Evolutionary conservation across 2,888 invertebrate species (phyloP), one percentile per base, ranked within the genome.

Genomic region (Drosophila yooni): DNA sequence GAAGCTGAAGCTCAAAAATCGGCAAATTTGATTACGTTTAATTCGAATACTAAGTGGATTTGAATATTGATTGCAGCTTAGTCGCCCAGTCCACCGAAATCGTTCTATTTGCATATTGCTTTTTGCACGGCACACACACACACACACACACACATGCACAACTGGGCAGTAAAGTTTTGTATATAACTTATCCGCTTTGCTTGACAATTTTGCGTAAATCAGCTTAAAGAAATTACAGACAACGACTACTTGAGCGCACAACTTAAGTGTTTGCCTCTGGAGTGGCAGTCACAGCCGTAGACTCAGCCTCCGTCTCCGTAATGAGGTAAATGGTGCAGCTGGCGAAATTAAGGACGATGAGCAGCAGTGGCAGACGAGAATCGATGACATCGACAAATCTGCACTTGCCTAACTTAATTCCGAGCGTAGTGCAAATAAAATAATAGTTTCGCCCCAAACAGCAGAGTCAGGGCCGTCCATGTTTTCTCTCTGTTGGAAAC

Each of bases 61-160:
- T 88, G 88, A 90, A 90, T 88, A 88, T 88, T 90, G 87, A 88
- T 88, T 88, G 87, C 85, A 89, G 87, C 88, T 89, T 84, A 90
- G 80, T 43, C 68, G 65, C 63, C 27, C 54, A 54, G 27, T 54
- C 27, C 36, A 68, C 76, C 64, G 64, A 73, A 85, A 78, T 83
- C 82, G 61, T 67, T 74, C 63, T 76, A 90, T 87, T 87, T 87
- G 90, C 87, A 90, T 87, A 89, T 87, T 90, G 88, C 89, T 89
- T 82, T 84, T 73, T 75, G 72, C 60, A 75, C 59, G 71, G 63
- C 61, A 81, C 38, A 36, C 36, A 36, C 31, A 52, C 7, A 51
- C 31, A 51, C 3, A 40, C 46, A 46, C 21, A 11, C 3, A 33
- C 21, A 21, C 21, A 21, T 21, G 21, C 21, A 21, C 8, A 54